phyloP scores from a whole-genome alignment of 2,888 invertebrate species.

The Sinelater perroti region DNA sequence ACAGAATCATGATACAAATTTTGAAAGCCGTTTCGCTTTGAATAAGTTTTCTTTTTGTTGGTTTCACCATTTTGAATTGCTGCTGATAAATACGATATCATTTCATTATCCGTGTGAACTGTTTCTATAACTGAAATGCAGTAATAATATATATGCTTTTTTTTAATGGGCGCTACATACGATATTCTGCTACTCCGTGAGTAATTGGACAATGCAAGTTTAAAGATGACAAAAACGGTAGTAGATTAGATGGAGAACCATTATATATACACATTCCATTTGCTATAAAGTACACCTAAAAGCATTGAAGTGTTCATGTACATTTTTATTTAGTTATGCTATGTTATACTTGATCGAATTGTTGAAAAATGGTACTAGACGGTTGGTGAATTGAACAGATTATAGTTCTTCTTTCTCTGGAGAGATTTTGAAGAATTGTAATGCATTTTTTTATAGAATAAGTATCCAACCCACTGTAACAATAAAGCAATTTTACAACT shows the following conservation, averaged over 20 bases:
- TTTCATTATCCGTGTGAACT: not conserved
- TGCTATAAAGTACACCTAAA: constrained; percentile 63
- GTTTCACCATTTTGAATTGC: not conserved
- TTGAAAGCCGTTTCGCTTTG: no score
- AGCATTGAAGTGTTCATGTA: not conserved
- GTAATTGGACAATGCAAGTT: constrained; percentile 77
- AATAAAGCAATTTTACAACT: not conserved
- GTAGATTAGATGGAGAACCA: constrained; percentile 73
- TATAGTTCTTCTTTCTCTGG: constrained; percentile 76
- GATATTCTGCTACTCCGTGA: constrained; percentile 82
- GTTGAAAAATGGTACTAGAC: constrained; percentile 77
- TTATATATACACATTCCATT: constrained; percentile 72
- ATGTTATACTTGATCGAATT: constrained; percentile 72
- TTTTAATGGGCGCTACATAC: no score
- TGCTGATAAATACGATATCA: not conserved
- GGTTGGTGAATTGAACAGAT: constrained; percentile 86
- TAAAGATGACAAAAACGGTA: constrained; percentile 72
- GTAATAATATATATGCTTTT: no score
- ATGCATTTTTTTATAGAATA: constrained; percentile 78
- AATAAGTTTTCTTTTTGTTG: constrained; percentile 32
- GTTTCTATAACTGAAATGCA: not conserved
- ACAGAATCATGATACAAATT: no score
- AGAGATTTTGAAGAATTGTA: constrained; percentile 72
- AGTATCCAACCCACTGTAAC: constrained; percentile 80
- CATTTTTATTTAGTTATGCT: no score